Evolutionary conservation across 2,888 invertebrate genomes (phyloP).

Genomic region (Drosophila antonietae): DNA sequence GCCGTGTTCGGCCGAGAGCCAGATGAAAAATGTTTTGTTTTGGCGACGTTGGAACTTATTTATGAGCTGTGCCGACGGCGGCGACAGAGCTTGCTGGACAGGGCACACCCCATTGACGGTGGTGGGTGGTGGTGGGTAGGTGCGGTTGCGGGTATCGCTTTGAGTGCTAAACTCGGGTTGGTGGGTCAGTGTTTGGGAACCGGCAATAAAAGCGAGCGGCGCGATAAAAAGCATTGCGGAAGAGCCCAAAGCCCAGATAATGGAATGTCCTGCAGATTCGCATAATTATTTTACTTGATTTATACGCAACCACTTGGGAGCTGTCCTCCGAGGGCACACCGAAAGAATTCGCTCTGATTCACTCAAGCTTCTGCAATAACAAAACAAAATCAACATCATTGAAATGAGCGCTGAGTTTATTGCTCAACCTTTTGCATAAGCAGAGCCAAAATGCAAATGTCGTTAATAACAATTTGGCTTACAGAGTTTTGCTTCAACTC

Average conservation of each 20-base stretch:
- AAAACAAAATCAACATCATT: constrained; percentile 19
- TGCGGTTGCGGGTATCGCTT: neutral
- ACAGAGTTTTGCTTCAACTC: constrained; percentile 5
- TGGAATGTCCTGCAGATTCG: constrained; percentile 66
- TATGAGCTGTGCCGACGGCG: constrained; percentile 57
- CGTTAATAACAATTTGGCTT: constrained; percentile 13
- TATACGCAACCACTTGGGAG: constrained; percentile 48
- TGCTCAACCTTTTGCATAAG: constrained; percentile 24
- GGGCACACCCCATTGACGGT: neutral
- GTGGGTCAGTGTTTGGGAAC: constrained; percentile 55
- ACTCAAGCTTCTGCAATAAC: constrained; percentile 21
- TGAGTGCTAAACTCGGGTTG: constrained; percentile 13
- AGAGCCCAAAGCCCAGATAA: constrained; percentile 57
- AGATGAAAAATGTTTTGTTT: constrained; percentile 71
- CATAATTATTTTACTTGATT: constrained; percentile 74
- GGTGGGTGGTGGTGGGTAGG: neutral
- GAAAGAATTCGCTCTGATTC: constrained; percentile 20
- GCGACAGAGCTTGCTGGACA: constrained; percentile 6
- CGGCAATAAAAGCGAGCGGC: constrained; percentile 62
- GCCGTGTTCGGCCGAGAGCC: constrained; percentile 33
- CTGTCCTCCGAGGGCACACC: constrained; percentile 1
- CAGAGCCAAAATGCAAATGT: constrained; percentile 38
- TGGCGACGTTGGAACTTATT: constrained; percentile 65
- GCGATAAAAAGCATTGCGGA: constrained; percentile 60
- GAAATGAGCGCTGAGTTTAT: constrained; percentile 21